These are phyloP conservation scores for Pardalotus punctatus DNA, from an alignment of 2,113 vertebrate genomes.

Conservation along the genomic window DNA sequence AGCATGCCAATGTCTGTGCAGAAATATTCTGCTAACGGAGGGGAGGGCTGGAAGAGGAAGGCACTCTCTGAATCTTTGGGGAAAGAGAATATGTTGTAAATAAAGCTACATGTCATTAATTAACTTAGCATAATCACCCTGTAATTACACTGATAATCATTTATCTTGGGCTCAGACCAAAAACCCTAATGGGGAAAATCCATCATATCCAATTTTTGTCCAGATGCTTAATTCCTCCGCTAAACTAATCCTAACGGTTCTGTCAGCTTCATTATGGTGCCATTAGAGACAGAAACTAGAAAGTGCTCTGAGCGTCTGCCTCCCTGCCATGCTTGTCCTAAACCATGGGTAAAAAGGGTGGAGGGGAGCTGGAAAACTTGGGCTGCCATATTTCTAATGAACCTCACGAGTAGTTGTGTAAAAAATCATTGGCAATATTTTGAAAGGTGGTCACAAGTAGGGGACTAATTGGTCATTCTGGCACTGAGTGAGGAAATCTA, in stretches of 20 bases:
- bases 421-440: background rate
- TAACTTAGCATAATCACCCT: conserved; percentile 55
- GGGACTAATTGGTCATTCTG: background rate
- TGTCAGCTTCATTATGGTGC: conserved; percentile 47
- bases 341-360: background rate
- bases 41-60: background rate
- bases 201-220: conserved; percentile 63
- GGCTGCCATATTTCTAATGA: background rate
- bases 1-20: background rate
- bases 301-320: background rate
- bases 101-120: conserved; percentile 59
- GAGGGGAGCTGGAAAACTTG: background rate
- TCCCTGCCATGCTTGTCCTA: background rate
- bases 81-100: conserved; percentile 51
- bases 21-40: background rate
- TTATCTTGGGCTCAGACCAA: conserved; percentile 65
- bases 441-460: background rate
- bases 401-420: background rate
- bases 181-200: conserved; percentile 63
- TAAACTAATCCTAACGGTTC: conserved; percentile 47
- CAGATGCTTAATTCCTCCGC: conserved; percentile 62
- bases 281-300: conserved; percentile 27
- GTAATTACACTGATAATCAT: conserved; percentile 60
- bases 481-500: background rate
- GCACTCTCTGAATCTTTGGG: background rate